A percentile compares a stretch with the other conserved stretches of the same genome.
phyloP scores from a whole-genome alignment of 2,888 invertebrate genomes.

The Harmothoe impar region DNA sequence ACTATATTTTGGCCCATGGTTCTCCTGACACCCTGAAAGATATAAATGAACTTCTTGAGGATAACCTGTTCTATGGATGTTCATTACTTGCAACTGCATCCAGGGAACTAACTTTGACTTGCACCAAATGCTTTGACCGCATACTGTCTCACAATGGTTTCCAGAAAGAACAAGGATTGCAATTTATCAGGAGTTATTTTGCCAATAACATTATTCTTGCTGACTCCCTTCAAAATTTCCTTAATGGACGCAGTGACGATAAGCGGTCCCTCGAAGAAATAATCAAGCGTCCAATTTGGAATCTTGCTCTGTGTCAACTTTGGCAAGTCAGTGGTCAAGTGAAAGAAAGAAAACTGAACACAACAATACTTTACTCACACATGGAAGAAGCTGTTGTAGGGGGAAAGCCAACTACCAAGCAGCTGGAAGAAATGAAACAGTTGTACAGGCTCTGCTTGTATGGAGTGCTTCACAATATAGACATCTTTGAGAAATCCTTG shows the following conservation, averaged over 20 bases:
- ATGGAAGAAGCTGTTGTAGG: slow-evolving; percentile 28
- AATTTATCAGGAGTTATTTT: not conserved
- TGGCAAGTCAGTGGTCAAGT: not conserved
- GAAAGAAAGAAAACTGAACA: not conserved
- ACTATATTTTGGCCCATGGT: not conserved
- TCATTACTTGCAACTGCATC: slow-evolving; percentile 10
- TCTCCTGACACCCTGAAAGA: not conserved
- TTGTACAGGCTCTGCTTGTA: slow-evolving; percentile 26
- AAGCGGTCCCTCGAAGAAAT: not conserved
- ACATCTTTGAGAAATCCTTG: not conserved
- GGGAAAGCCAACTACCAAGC: not conserved
- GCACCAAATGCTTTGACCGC: not conserved
- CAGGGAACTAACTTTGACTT: not conserved
- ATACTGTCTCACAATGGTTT: slow-evolving; percentile 7
- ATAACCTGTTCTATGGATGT: slow-evolving; percentile 23
- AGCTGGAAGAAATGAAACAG: slow-evolving; percentile 37
- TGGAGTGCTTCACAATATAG: slow-evolving; percentile 2
- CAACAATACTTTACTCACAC: slow-evolving; percentile 26
- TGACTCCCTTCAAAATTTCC: not conserved
- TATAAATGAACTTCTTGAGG: not conserved
- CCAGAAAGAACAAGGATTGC: not conserved
- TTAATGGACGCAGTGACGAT: not conserved
- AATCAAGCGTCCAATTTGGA: slow-evolving; percentile 30
- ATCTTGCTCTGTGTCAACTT: slow-evolving; percentile 28
- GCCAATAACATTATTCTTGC: not conserved